These are phyloP conservation scores for Neodon shergylaensis DNA, from an alignment of 2,113 vertebrate species.

Conservation along the genomic window DNA sequence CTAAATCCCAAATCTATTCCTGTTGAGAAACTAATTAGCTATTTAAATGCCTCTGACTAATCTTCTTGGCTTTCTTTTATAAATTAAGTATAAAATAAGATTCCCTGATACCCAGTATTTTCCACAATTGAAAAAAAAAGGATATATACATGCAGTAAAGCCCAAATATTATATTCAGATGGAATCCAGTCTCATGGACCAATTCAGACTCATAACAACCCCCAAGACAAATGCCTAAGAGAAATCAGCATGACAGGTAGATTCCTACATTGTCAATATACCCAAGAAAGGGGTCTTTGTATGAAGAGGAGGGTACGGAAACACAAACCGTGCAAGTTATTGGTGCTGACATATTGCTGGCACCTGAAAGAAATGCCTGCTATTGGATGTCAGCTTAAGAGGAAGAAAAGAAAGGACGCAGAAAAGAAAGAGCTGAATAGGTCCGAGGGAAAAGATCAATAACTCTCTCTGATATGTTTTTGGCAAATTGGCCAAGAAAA, in stretches of 20 bases:
- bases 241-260: slow-evolving; percentile 64
- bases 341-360: slow-evolving; percentile 43
- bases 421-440: slow-evolving; percentile 76
- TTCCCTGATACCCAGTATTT: slow-evolving; percentile 76
- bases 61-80: slow-evolving; percentile 82
- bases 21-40: slow-evolving; percentile 85
- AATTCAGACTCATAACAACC: not conserved
- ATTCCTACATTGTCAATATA: slow-evolving; percentile 39
- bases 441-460: slow-evolving; percentile 84
- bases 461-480: slow-evolving; percentile 83
- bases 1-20: slow-evolving; percentile 65
- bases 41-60: slow-evolving; percentile 83
- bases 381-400: slow-evolving; percentile 71
- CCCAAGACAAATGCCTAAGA: slow-evolving; percentile 14
- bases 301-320: not conserved
- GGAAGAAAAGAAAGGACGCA: slow-evolving; percentile 59
- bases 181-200: slow-evolving; percentile 60
- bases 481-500: slow-evolving; percentile 81
- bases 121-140: slow-evolving; percentile 57
- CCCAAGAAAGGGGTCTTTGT: slow-evolving; percentile 49
- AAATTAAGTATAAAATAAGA: slow-evolving; percentile 83
- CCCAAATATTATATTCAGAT: slow-evolving; percentile 62
- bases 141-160: slow-evolving; percentile 52
- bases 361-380: slow-evolving; percentile 64
- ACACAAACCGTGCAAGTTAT: slow-evolving; percentile 45